Evolutionary conservation across 2,797 vertebrate species (phyloP), one percentile per base, ranked within the genome.

Genomic region (Echiichthys vipera): DNA sequence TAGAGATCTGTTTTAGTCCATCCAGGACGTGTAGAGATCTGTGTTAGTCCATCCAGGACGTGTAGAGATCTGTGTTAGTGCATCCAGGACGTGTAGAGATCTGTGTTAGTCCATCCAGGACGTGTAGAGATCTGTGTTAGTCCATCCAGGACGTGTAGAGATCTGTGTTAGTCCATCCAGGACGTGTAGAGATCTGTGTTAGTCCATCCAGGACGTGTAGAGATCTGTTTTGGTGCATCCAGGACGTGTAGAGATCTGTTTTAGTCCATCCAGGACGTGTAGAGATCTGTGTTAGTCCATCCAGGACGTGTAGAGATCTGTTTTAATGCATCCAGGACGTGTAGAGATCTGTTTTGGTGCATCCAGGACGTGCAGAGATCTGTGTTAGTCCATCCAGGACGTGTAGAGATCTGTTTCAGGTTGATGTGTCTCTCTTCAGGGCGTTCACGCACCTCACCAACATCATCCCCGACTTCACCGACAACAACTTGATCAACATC

Each of bases 401-500:
- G 18, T 4, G 22, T 55, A 45, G 8, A 45, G 42, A 20, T 17
- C 37, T 8, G 39, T 5, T 32, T 39, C n/a, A n/a, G n/a, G n/a
- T n/a, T n/a, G n/a, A n/a, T 17, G 17, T 43, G 4, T 8, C 15
- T 20, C 20, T 50, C 80, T 42, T 1, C 78, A 99, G 98, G 85
- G 93, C 94, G 0, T 96, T 98, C 86, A 93, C 95, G 0, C 97
- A 99, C 80, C 82, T 99, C 71, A 88, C 92, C 57, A 96, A 97
- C 72, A 83, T 90, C 71, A 94, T 99, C 84, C 96, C 98, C 0
- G 94, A 98, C 84, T 99, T 99, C 93, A 99, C 98, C 0, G 98
- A 99, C 92, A 99, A 99, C 92, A 98, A 97, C 90, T 59, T 99
- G 74, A 96, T 99, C 81, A 99, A 98, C 89, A 95, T 99, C 43